Base-by-base conservation (phyloP, 2,888 invertebrate species). In the Epiperipatus broadwayi region DNA sequence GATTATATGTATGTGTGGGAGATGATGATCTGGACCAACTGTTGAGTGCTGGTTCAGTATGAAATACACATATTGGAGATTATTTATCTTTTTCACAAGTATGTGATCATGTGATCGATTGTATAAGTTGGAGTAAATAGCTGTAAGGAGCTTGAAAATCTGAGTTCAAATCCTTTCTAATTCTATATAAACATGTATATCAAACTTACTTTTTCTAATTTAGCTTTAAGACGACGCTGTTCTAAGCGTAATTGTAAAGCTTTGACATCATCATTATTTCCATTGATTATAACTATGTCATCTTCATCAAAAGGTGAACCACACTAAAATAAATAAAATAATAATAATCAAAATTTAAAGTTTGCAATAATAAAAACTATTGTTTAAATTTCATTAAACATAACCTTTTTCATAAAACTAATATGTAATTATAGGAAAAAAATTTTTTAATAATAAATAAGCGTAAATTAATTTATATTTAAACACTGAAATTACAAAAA, bases 201-300 rank as follows among this genome's bases (percentile, higher is more conserved):
- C 10, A 27, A 16, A 21, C 15, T 30, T 37, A 37, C 43, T 41
- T 49, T 50, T 21, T 50, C 50, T 25, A 72, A 67, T 51, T 68
- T 72, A 3, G 53, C 52, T 41, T 55, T 50, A 8, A 48, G 43
- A 39, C 75, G 68, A 32, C 80, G 67, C 35, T 70, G 64, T 45
- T 73, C 69, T 61, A 80, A 73, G 50, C 71, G 71, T 14, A 57
- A 57, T 48, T 63, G 67, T 54, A 83, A 70, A 20, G 64, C 45
- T 28, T 68, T 68, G 41, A 79, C 54, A 50, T 87, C 84, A 46
- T 80, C 78, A 10, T 79, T 76, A 47, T 68, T 71, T 35, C 79
- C 79, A 63, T 95, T 95, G 20, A 97, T 63, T n/a, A 80, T 64
- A 21, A 95, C 72, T 5, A 89, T 61, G 57, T 93, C 87, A 45